Evolutionary conservation across 2,797 vertebrate genomes (phyloP).

Genomic region (Glyptemys insculpta): DNA sequence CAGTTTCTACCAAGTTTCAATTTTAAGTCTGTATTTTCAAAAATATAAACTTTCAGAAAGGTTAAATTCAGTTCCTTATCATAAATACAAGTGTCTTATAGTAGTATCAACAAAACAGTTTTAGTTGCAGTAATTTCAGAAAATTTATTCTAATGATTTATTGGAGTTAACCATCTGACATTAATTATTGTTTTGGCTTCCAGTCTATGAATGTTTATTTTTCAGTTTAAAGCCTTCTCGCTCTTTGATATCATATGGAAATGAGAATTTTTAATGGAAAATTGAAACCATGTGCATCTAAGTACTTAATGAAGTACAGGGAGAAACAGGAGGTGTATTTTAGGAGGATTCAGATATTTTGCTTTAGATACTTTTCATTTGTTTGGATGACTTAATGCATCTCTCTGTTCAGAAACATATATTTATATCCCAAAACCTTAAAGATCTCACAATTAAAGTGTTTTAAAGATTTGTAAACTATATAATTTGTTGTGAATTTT

Average conservation of each 20-base stretch:
- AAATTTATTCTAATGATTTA: slow-evolving; percentile 90
- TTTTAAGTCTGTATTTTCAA: slow-evolving; percentile 56
- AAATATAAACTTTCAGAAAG: slow-evolving; percentile 74
- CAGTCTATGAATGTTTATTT: slow-evolving; percentile 90
- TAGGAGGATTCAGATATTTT: slow-evolving; percentile 84
- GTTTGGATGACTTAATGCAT: slow-evolving; percentile 70
- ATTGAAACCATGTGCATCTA: slow-evolving; percentile 93
- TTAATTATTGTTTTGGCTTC: slow-evolving; percentile 93
- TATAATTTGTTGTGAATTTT: not conserved
- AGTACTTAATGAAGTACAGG: slow-evolving; percentile 94
- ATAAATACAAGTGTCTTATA: slow-evolving; percentile 79
- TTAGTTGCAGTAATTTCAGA: slow-evolving; percentile 85
- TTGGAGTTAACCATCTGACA: slow-evolving; percentile 88
- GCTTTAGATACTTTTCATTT: slow-evolving; percentile 78
- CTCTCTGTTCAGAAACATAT: slow-evolving; percentile 59
- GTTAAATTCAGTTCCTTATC: slow-evolving; percentile 77
- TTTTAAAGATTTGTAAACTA: slow-evolving; percentile 27
- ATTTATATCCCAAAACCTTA: slow-evolving; percentile 25
- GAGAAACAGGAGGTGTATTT: slow-evolving; percentile 83
- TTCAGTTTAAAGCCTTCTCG: slow-evolving; percentile 90
- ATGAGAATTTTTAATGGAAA: slow-evolving; percentile 92
- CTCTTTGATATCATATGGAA: slow-evolving; percentile 96
- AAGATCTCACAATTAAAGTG: slow-evolving; percentile 13
- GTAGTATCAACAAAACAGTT: slow-evolving; percentile 81
- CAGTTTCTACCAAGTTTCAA: slow-evolving; percentile 42